These are phyloP conservation scores for Anguilla marmorata DNA, from an alignment of 2,797 vertebrate genomes.

Conservation along the genomic window DNA sequence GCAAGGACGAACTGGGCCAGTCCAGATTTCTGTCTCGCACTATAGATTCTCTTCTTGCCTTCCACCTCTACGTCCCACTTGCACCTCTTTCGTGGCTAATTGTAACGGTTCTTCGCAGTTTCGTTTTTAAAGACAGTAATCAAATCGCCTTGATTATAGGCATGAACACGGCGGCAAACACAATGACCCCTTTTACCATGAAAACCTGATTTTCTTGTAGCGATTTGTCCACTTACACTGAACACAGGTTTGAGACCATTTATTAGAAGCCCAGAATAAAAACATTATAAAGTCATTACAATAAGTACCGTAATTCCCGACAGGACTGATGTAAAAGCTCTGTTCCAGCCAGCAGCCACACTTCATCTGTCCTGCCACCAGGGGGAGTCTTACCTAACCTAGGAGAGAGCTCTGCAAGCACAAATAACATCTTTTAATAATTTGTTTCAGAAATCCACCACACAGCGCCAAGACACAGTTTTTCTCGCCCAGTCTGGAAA, in stretches of 20 bases:
- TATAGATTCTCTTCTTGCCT: too few relatives aligned
- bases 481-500: constrained; percentile 72
- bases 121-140: background rate
- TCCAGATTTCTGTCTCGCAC: too few relatives aligned
- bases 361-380: constrained; percentile 21
- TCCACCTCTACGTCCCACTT: too few relatives aligned
- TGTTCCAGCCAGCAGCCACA: constrained; percentile 37
- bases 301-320: constrained; percentile 75
- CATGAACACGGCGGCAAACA: background rate
- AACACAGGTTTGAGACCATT: constrained; percentile 72
- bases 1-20: too few relatives aligned
- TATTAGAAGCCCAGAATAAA: constrained; percentile 69
- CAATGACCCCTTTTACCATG: background rate
- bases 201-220: constrained; percentile 3
- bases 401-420: background rate
- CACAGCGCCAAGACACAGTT: constrained; percentile 68
- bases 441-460: constrained; percentile 61
- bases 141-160: background rate
- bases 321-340: constrained; percentile 55
- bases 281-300: constrained; percentile 76
- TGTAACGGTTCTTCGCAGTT: background rate
- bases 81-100: too few relatives aligned
- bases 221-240: constrained; percentile 69
- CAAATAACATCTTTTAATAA: constrained; percentile 51
- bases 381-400: constrained; percentile 31